Evolutionary conservation across 2,888 invertebrate genomes (phyloP).

Genomic region (Mesorhabditis belari): DNA sequence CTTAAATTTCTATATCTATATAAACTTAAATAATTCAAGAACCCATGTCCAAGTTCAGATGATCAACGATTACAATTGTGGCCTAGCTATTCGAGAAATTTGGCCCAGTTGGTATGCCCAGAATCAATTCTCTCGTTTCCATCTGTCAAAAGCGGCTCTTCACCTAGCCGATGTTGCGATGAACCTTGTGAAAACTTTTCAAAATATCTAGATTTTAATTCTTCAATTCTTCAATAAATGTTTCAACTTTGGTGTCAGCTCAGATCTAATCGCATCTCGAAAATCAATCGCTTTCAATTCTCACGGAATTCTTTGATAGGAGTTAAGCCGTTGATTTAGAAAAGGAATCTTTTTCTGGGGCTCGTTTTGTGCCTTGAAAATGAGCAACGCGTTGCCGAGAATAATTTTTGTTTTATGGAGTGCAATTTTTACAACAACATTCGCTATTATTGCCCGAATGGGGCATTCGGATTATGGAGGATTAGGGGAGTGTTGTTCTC

Average conservation of each 20-base stretch:
- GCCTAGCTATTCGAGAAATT: neutral
- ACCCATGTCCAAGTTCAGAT: neutral
- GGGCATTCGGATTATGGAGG: neutral
- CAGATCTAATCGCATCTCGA: too few relatives aligned
- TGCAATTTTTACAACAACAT: neutral
- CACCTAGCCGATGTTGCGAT: neutral
- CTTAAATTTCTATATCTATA: too few relatives aligned
- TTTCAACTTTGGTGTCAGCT: too few relatives aligned
- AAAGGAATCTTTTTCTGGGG: too few relatives aligned
- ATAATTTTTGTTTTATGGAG: neutral
- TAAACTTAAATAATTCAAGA: neutral
- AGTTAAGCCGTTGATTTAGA: too few relatives aligned
- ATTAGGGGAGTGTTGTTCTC: neutral
- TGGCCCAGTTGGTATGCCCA: neutral
- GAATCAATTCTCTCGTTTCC: neutral
- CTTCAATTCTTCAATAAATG: too few relatives aligned
- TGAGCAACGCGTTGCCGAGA: too few relatives aligned
- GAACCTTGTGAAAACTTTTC: neutral
- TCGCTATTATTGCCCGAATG: neutral
- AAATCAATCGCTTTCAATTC: too few relatives aligned
- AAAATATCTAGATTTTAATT: too few relatives aligned
- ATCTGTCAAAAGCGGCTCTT: neutral
- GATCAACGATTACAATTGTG: neutral
- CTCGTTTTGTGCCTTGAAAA: too few relatives aligned
- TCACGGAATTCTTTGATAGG: too few relatives aligned